Percentiles rank a stretch among this genome's conserved stretches.
These are phyloP conservation scores for Heterodera filipjevi DNA, from an alignment of 2,888 invertebrate species.

Conservation along the genomic window DNA sequence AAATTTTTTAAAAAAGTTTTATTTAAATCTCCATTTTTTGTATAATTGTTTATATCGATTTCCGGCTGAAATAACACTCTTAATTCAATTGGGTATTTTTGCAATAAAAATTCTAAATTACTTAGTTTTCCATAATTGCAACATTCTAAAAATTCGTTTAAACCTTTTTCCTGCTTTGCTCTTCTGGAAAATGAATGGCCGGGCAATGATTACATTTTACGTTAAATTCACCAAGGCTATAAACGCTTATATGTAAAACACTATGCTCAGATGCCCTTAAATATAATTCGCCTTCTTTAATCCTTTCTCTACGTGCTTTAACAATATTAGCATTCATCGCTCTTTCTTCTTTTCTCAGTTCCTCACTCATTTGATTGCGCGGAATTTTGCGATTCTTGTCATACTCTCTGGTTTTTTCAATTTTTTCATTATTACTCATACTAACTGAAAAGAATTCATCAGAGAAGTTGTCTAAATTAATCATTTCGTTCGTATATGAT, in stretches of 20 bases:
- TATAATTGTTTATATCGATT: not conserved
- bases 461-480: no score
- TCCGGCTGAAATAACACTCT: not conserved
- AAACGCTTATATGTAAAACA: not conserved
- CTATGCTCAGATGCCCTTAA: no score
- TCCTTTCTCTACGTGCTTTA: no score
- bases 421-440: no score
- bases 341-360: no score
- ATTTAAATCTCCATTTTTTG: not conserved
- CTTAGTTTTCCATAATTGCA: slow-evolving; percentile 17
- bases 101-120: not conserved
- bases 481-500: no score
- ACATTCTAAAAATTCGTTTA: slow-evolving; percentile 16
- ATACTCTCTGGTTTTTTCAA: no score
- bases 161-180: not conserved
- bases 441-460: no score
- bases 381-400: no score
- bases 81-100: not conserved
- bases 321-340: no score
- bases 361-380: no score
- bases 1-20: slow-evolving; percentile 9
- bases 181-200: slow-evolving; percentile 9
- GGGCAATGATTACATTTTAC: not conserved
- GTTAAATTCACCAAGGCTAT: not conserved
- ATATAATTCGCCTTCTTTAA: no score